A percentile compares a stretch with the other conserved stretches of the same genome.
Evolutionary conservation across 2,888 invertebrate genomes (phyloP).

Genomic region (Ophion ellenae): DNA sequence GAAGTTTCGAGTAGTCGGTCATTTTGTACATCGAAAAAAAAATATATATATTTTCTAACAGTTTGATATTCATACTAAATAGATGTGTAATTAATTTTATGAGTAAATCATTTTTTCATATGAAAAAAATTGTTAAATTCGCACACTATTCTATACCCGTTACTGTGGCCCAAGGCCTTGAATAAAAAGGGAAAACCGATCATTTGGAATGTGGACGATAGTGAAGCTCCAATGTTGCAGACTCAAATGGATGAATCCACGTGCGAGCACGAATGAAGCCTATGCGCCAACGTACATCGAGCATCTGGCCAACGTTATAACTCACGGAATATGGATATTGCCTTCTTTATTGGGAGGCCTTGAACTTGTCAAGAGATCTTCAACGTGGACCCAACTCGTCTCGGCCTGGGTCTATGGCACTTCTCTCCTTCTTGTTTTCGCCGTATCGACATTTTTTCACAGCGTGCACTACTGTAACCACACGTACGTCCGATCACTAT

Average conservation of each 20-base stretch:
- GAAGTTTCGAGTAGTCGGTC: too few relatives aligned
- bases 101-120: neutral
- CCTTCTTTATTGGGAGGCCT: slow-evolving; percentile 93
- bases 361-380: slow-evolving; percentile 90
- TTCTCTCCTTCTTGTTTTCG: slow-evolving; percentile 93
- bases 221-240: slow-evolving; percentile 69
- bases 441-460: slow-evolving; percentile 95
- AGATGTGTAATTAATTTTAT: neutral
- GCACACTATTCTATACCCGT: too few relatives aligned
- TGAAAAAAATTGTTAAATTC: neutral
- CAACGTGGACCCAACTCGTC: slow-evolving; percentile 90
- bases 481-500: slow-evolving; percentile 75
- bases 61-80: too few relatives aligned
- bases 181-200: slow-evolving; percentile 32
- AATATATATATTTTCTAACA: too few relatives aligned
- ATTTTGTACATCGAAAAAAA: too few relatives aligned
- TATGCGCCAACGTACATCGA: slow-evolving; percentile 95
- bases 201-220: slow-evolving; percentile 26
- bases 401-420: slow-evolving; percentile 94
- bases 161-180: neutral
- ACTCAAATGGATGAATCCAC: slow-evolving; percentile 92
- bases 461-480: slow-evolving; percentile 91
- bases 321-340: slow-evolving; percentile 95
- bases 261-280: slow-evolving; percentile 90
- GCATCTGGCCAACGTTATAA: slow-evolving; percentile 95